Evolutionary conservation across 2,113 vertebrate genomes (phyloP).

Genomic region (Thymallus thymallus): DNA sequence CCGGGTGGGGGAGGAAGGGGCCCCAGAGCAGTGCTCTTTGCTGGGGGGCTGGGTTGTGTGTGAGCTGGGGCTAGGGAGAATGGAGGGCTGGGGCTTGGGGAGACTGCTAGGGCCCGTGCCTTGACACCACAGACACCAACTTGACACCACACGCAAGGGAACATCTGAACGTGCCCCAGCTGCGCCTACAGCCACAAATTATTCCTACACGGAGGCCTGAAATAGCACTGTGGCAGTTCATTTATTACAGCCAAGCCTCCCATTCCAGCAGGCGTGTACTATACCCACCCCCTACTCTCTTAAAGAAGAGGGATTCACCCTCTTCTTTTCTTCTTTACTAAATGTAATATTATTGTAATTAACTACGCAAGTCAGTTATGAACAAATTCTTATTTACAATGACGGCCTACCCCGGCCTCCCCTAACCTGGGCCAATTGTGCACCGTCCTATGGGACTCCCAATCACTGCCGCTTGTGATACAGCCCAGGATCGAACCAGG

Average conservation of each 20-base stretch:
- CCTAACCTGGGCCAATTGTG: no score
- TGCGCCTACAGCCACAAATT: conserved; percentile 48
- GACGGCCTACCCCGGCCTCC: no score
- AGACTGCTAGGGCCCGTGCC: not conserved
- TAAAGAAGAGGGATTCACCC: not conserved
- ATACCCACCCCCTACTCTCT: not conserved
- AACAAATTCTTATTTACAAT: no score
- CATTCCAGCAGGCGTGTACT: conserved; percentile 26
- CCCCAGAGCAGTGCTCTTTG: not conserved
- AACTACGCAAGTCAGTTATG: no score
- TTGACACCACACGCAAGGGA: conserved; percentile 48
- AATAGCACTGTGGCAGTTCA: conserved; percentile 63
- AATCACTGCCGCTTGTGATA: no score
- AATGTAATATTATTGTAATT: no score
- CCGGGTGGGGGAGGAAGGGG: conserved; percentile 12
- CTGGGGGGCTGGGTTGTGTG: not conserved
- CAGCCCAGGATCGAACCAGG: no score
- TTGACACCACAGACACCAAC: conserved; percentile 48
- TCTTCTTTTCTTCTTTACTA: not conserved
- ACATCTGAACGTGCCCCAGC: conserved; percentile 48
- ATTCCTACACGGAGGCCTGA: conserved; percentile 63
- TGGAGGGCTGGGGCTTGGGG: not conserved
- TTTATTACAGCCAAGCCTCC: conserved; percentile 60
- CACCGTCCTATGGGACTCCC: no score
- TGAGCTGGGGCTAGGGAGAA: not conserved